Percentiles rank a stretch among this genome's conserved stretches.
phyloP scores from a whole-genome alignment of 2,888 invertebrate species.

The Pegoplata infirma region DNA sequence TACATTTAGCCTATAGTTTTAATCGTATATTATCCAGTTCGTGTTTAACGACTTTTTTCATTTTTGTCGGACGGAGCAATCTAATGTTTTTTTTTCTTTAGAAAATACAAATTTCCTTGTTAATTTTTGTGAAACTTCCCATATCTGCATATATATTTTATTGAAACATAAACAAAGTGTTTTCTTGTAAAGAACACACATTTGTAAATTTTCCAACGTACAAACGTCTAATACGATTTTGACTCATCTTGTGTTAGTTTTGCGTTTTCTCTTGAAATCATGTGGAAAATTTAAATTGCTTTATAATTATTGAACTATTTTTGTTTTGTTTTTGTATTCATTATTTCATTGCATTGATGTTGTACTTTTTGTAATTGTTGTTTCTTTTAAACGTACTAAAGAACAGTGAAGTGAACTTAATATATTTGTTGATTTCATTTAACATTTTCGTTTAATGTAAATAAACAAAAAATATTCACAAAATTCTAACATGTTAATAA shows the following conservation, averaged over 20 bases:
- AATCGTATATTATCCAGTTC: too few relatives aligned
- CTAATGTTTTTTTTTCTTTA: too few relatives aligned
- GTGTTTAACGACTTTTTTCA: too few relatives aligned
- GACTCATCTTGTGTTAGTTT: not conserved
- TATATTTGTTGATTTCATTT: slow-evolving; percentile 5
- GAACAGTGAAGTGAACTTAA: slow-evolving; percentile 5
- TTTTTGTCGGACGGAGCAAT: too few relatives aligned
- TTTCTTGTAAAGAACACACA: not conserved
- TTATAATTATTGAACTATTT: slow-evolving; percentile 38
- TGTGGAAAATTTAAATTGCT: slow-evolving; percentile 53
- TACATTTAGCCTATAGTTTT: too few relatives aligned
- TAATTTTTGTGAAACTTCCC: not conserved
- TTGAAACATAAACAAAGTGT: not conserved
- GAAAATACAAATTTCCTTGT: too few relatives aligned
- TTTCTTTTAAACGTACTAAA: not conserved
- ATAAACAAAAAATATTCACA: slow-evolving; percentile 16
- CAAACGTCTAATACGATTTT: not conserved
- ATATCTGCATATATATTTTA: not conserved
- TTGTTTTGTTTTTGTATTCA: not conserved
- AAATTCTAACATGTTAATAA: slow-evolving; percentile 44
- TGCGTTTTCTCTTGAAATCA: slow-evolving; percentile 35
- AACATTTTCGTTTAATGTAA: slow-evolving; percentile 20
- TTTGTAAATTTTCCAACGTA: not conserved
- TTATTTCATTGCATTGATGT: not conserved
- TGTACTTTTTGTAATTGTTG: not conserved